Conservation (phyloP, 2,113 vertebrate genomes). For the Lepidothrix coronata region DNA sequence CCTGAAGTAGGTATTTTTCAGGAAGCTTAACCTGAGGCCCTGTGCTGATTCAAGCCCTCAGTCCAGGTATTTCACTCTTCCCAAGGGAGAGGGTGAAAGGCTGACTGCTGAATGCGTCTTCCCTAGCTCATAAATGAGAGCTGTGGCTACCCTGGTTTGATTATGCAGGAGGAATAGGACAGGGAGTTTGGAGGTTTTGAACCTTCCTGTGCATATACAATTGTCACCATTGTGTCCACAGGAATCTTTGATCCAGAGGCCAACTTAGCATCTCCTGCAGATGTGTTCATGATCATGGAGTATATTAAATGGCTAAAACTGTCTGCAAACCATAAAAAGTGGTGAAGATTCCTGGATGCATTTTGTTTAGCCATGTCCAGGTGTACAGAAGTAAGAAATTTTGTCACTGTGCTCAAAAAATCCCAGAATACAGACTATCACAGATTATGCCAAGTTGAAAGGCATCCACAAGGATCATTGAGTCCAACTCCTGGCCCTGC, state of each 20-base stretch:
- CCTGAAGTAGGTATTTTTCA: neutral
- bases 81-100: rapidly evolving
- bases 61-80: neutral
- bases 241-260: neutral
- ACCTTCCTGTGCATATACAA: neutral
- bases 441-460: neutral
- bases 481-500: neutral
- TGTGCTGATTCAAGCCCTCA: neutral
- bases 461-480: neutral
- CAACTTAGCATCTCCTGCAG: neutral
- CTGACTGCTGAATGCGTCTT: neutral
- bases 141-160: neutral
- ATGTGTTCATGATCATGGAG: neutral
- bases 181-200: neutral
- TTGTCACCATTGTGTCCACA: neutral
- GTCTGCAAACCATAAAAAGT: neutral
- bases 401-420: neutral
- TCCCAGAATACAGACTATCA: neutral
- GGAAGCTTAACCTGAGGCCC: neutral
- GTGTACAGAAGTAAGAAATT: neutral
- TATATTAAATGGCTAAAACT: neutral
- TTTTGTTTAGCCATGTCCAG: neutral
- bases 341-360: neutral
- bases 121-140: rapidly evolving
- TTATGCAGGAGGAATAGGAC: neutral